Evolutionary conservation across 2,888 invertebrate genomes (phyloP).

Genomic region (Polydrusus cervinus): DNA sequence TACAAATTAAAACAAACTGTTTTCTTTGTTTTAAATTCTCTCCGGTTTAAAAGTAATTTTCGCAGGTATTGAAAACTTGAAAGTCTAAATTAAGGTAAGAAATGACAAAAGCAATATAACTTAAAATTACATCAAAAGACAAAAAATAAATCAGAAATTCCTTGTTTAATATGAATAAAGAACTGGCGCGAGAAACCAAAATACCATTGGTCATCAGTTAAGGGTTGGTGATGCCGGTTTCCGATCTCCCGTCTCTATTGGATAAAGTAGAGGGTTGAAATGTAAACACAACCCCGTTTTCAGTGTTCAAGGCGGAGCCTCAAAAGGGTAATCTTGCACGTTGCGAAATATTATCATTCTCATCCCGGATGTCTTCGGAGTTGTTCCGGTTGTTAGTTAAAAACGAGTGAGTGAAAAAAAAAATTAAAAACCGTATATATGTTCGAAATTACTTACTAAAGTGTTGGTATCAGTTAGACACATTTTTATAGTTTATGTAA

Average conservation of each 20-base stretch:
- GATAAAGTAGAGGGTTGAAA: conserved; percentile 66
- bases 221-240: conserved; percentile 65
- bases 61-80: conserved; percentile 24
- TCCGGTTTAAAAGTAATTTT: conserved; percentile 31
- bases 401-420: conserved; percentile 28
- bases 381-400: conserved; percentile 36
- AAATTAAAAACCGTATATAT: background rate
- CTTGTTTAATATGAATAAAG: conserved; percentile 54
- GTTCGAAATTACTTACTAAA: background rate
- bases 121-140: conserved; percentile 50
- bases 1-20: background rate
- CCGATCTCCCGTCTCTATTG: conserved; percentile 65
- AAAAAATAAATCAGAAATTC: conserved; percentile 52
- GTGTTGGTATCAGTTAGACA: background rate
- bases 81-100: conserved; percentile 34
- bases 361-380: conserved; percentile 55
- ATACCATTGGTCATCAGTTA: conserved; percentile 67
- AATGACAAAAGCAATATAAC: conserved; percentile 43
- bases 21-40: background rate
- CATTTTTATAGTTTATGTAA: background rate
- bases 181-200: conserved; percentile 56
- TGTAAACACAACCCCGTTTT: conserved; percentile 67
- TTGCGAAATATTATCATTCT: conserved; percentile 64
- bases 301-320: conserved; percentile 66
- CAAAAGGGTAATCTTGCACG: conserved; percentile 64